These are phyloP conservation scores for Apaloderma vittatum DNA, from an alignment of 2,113 vertebrate species.

Conservation along the genomic window DNA sequence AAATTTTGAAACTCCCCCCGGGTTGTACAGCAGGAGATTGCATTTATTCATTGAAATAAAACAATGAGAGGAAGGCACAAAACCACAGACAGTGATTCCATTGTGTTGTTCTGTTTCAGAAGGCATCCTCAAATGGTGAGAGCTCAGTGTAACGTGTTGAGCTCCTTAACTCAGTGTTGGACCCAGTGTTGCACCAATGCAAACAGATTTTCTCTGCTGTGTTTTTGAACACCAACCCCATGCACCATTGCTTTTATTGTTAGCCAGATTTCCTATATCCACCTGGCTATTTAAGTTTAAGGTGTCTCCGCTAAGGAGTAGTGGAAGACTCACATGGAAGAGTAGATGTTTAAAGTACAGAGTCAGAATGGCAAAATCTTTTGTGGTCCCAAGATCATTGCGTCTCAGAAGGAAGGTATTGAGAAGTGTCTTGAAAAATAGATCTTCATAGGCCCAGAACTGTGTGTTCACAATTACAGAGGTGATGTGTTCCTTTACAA, in stretches of 20 bases:
- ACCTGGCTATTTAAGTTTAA: not conserved
- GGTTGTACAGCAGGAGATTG: not conserved
- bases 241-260: not conserved
- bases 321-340: not conserved
- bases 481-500: not conserved
- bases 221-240: not conserved
- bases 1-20: not conserved
- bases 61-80: not conserved
- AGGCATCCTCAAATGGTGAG: not conserved
- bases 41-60: not conserved
- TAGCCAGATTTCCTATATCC: not conserved
- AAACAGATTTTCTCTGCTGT: not conserved
- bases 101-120: not conserved
- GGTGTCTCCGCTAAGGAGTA: not conserved
- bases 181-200: not conserved
- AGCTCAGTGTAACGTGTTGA: not conserved
- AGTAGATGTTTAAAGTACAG: not conserved
- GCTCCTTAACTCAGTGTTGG: not conserved
- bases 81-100: not conserved
- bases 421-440: not conserved
- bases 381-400: not conserved
- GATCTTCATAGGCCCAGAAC: not conserved
- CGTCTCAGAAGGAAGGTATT: not conserved
- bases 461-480: not conserved
- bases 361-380: not conserved